Evolutionary conservation across 2,888 invertebrate species (phyloP).

Genomic region (Ditula angustiorana): DNA sequence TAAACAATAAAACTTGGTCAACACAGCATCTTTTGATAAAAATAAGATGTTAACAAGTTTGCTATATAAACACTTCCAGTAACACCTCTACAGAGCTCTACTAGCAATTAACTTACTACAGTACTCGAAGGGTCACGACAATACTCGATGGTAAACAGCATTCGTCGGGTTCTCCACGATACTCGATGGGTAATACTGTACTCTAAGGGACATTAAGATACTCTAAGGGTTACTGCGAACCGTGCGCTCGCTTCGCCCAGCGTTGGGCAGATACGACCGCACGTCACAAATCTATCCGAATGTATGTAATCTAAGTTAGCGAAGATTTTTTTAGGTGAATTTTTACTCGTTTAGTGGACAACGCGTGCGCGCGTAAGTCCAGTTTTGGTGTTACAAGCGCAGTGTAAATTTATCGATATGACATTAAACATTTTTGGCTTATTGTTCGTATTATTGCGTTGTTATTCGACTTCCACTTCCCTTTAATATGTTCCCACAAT

Average conservation of each 20-base stretch:
- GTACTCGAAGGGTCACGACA: neutral
- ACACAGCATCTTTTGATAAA: no score
- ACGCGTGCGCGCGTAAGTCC: conserved; percentile 82
- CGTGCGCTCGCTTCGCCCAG: conserved; percentile 40
- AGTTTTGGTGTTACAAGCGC: conserved; percentile 80
- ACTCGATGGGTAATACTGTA: conserved; percentile 12
- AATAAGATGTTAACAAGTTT: no score
- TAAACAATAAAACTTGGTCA: no score
- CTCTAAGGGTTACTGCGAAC: conserved; percentile 13
- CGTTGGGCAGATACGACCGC: conserved; percentile 42
- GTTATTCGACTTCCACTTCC: conserved; percentile 50
- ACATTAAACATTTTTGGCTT: conserved; percentile 86
- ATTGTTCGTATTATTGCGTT: conserved; percentile 81
- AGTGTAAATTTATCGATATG: conserved; percentile 83
- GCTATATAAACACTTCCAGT: no score
- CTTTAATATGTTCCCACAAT: no score
- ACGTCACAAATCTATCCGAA: conserved; percentile 62
- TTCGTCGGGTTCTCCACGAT: neutral
- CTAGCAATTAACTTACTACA: no score
- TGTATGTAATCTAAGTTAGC: conserved; percentile 74
- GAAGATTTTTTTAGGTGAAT: conserved; percentile 79
- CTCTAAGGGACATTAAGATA: conserved; percentile 11
- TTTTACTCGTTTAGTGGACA: conserved; percentile 79
- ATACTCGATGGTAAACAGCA: neutral
- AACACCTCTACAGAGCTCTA: no score